phyloP scores from a whole-genome alignment of 2,797 vertebrate genomes.

The Amblyopsis hoosieri region DNA sequence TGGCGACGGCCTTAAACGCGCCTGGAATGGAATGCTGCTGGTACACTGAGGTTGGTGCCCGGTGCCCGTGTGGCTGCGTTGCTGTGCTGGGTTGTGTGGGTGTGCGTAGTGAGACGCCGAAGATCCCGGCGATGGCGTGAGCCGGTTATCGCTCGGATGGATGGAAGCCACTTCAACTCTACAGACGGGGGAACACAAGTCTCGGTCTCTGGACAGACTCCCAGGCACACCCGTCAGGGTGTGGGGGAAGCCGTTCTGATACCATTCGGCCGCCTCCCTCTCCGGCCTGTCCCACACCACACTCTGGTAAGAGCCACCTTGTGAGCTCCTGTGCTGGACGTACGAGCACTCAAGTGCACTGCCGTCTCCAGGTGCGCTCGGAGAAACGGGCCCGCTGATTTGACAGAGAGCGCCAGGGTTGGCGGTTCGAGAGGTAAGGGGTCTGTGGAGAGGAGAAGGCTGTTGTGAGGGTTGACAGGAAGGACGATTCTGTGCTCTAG shows the following conservation, averaged over 20 bases:
- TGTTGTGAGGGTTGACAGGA: conserved; percentile 48
- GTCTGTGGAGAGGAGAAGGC: conserved; percentile 46
- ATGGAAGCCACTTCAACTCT: conserved; percentile 54
- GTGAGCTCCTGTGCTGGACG: conserved; percentile 44
- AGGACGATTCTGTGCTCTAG: conserved; percentile 40
- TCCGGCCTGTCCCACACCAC: conserved; percentile 33
- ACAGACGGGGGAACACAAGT: conserved; percentile 47
- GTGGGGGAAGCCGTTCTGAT: conserved; percentile 55
- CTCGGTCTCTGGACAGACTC: conserved; percentile 42
- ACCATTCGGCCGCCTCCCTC: conserved; percentile 34
- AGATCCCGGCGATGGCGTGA: conserved; percentile 34
- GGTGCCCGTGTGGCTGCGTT: conserved; percentile 24
- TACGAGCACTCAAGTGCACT: conserved; percentile 39
- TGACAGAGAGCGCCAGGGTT: conserved; percentile 46
- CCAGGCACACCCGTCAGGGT: conserved; percentile 30
- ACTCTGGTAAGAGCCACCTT: conserved; percentile 39
- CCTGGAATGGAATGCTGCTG: conserved; percentile 30
- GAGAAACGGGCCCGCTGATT: conserved; percentile 48
- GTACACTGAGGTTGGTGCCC: conserved; percentile 32
- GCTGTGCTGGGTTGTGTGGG: conserved; percentile 36
- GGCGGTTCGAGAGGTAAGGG: conserved; percentile 21
- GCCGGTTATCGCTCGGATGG: conserved; percentile 43
- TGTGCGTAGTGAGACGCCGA: conserved; percentile 41
- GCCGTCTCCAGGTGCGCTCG: conserved; percentile 42
- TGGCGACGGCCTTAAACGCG: conserved; percentile 39